Evolutionary conservation across 2,113 vertebrate species (phyloP).

Genomic region (Penelope pileata): DNA sequence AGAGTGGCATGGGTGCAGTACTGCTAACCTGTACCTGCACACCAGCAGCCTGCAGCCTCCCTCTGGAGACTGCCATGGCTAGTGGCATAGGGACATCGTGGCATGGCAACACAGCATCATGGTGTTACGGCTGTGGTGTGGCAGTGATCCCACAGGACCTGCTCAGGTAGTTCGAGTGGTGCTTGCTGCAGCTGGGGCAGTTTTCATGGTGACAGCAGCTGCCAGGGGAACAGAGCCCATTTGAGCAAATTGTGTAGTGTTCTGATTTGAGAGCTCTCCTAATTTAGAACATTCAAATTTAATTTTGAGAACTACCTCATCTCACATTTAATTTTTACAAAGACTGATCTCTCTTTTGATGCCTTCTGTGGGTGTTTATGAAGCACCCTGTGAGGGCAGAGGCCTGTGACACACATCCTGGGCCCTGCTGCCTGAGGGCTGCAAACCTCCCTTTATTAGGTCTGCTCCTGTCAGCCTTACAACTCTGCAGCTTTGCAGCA

Average conservation of each 20-base stretch:
- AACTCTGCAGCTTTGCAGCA: not conserved
- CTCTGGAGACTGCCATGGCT: not conserved
- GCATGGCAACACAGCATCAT: not conserved
- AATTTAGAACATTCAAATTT: not conserved
- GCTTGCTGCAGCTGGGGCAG: not conserved
- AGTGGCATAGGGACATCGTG: not conserved
- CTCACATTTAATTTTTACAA: not conserved
- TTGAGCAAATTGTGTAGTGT: not conserved
- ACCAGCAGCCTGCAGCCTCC: not conserved
- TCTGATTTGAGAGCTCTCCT: not conserved
- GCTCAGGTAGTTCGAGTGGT: not conserved
- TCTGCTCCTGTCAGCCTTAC: slow-evolving; percentile 22
- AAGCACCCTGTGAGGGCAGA: not conserved
- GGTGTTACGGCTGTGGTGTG: rapidly evolving
- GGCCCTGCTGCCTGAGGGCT: not conserved
- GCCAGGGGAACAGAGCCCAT: not conserved
- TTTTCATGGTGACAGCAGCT: rapidly evolving
- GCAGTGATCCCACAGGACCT: not conserved
- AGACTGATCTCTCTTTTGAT: not conserved
- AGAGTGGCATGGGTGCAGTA: not conserved
- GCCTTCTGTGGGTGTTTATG: not conserved
- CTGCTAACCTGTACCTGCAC: not conserved
- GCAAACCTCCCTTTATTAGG: not conserved
- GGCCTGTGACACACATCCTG: not conserved
- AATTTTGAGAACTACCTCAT: not conserved